Base-by-base conservation (phyloP, 2,888 invertebrate genomes). In the Chirona hameri region DNA sequence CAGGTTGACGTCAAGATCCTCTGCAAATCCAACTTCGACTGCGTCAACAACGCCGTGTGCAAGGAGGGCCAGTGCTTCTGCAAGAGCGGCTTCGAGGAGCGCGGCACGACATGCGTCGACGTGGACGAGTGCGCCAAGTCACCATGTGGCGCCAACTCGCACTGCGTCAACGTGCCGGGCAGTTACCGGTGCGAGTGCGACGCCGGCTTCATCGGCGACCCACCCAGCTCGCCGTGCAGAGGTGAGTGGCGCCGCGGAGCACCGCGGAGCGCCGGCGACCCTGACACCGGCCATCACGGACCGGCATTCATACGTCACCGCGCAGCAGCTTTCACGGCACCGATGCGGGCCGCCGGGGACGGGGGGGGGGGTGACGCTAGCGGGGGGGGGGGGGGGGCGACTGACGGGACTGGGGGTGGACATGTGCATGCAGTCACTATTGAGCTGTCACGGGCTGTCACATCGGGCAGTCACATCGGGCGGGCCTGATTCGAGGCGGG, bases 161-260 rank as follows among this genome's bases (percentile, higher is more conserved):
- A 96, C 83, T 97, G 97, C 87, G 96, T 95, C 88, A 97, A 97
- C 89, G 89, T 97, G 81, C 96, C 96, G 0, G 97, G 97, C 81
- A 95, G 95, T 87, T 97, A 96, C 87, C 95, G 96, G 88, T 97
- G 97, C 86, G 94, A 94, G 86, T 97, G 97, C 87, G 94, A 96
- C 0, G 90, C 92, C 60, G 96, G 95, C 60, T 96, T 94, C 87
- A 94, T 94, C 87, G 96, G 96, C 81, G 96, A 96, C 89, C 96
- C 97, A 89, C 87, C 84, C 88, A 84, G 81, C 85, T 85, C 84
- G 60, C 84, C 29, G 82, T 86, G 83, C 83, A 84, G 79, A 85
- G 84, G 82, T 85, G 76, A 65, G 81, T 55, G 29, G 31, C 27
- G 52, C 52, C 18, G 15, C 52, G 48, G 48, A 7, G 48, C 9